A percentile compares a stretch with the other conserved stretches of the same genome.
These are phyloP conservation scores for Lipophrys pholis DNA, from an alignment of 2,113 vertebrate species.

Conservation along the genomic window DNA sequence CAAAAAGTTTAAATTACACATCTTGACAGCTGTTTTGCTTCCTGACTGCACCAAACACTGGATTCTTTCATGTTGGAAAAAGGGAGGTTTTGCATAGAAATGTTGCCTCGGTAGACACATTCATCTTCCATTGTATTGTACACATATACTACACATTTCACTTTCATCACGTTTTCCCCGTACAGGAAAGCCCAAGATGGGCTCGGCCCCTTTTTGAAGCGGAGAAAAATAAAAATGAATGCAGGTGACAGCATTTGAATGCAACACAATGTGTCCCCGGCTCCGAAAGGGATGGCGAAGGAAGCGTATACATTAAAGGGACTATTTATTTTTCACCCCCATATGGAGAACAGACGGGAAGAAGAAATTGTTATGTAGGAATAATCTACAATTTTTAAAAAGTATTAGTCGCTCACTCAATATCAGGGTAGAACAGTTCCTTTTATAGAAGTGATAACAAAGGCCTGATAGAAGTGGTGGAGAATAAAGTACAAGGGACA, in stretches of 20 bases:
- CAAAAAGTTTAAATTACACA: conserved; percentile 13
- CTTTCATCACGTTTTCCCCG: not conserved
- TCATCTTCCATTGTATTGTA: not conserved
- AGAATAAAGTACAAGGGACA: conserved; percentile 40
- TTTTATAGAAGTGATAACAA: conserved; percentile 33
- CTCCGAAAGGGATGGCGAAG: not conserved
- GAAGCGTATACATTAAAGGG: conserved; percentile 7
- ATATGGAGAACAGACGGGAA: not conserved
- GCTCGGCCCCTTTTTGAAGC: not conserved
- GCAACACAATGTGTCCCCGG: not conserved
- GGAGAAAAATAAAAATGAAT: not conserved
- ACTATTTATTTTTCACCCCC: conserved; percentile 34
- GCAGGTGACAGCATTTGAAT: not conserved
- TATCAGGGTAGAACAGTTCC: conserved; percentile 8
- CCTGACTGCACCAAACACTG: not conserved
- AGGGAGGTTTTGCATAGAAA: not conserved
- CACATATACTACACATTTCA: not conserved
- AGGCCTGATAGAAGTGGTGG: conserved; percentile 52
- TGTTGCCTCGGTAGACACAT: not conserved
- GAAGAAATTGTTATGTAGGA: not conserved
- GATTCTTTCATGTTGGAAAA: not conserved
- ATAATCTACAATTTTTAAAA: conserved; percentile 31
- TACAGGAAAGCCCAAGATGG: too few relatives aligned
- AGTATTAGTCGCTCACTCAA: conserved; percentile 9
- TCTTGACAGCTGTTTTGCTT: not conserved